phyloP scores from a whole-genome alignment of 2,797 vertebrate genomes.

The Pyrocephalus nanus region DNA sequence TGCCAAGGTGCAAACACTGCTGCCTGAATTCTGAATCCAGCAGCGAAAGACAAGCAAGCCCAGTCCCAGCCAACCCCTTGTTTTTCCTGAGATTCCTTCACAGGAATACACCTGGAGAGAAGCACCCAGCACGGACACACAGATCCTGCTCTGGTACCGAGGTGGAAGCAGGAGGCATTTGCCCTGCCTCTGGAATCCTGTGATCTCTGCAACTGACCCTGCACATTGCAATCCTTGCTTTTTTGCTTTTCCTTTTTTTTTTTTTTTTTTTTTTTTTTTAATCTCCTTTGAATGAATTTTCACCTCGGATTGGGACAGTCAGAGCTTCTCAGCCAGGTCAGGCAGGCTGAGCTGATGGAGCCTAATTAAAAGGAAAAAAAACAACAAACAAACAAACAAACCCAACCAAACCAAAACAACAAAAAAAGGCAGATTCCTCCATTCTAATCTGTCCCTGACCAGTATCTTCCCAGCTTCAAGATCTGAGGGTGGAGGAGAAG shows the following conservation, averaged over 20 bases:
- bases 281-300: neutral
- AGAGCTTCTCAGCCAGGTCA: neutral
- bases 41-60: neutral
- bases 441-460: neutral
- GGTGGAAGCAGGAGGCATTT: neutral
- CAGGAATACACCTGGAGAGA: neutral
- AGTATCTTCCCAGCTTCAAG: neutral
- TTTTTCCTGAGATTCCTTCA: neutral
- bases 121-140: neutral
- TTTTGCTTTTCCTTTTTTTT: rapidly evolving
- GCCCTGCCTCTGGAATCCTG: neutral
- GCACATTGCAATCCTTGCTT: neutral
- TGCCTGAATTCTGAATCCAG: neutral
- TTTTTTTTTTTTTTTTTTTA: too few relatives aligned
- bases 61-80: neutral
- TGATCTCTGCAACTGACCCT: neutral
- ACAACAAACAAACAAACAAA: neutral
- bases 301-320: neutral
- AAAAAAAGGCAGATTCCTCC: neutral
- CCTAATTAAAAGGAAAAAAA: neutral
- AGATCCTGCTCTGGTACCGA: rapidly evolving
- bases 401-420: neutral
- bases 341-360: rapidly evolving
- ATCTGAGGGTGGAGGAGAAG: neutral
- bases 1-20: neutral